phyloP scores from a whole-genome alignment of 53 echinoderm and acorn worm genomes.

The Echinarachnius parma region DNA sequence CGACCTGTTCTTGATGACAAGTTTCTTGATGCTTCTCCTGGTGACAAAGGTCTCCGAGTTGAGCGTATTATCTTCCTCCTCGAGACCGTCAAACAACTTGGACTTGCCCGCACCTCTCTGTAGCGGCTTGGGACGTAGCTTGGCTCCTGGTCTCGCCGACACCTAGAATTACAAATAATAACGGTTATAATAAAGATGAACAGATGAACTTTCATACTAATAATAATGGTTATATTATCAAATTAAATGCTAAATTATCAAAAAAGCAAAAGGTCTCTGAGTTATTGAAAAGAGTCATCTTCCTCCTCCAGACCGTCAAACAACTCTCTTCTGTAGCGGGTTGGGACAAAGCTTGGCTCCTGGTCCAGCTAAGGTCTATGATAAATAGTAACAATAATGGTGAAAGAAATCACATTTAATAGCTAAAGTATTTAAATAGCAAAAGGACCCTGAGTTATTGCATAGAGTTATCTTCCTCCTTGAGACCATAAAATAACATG shows the following conservation, averaged over 20 bases:
- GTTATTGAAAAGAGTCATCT: slow-evolving; percentile 78
- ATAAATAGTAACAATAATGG: too few relatives aligned
- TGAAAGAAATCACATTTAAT: too few relatives aligned
- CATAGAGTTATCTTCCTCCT: too few relatives aligned
- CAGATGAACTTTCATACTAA: too few relatives aligned
- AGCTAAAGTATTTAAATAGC: too few relatives aligned
- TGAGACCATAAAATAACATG: too few relatives aligned
- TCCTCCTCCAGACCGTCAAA: slow-evolving; percentile 96
- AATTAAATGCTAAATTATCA: too few relatives aligned
- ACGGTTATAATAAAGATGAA: too few relatives aligned
- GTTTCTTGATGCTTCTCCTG: slow-evolving; percentile 82
- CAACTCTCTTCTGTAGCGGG: slow-evolving; percentile 54
- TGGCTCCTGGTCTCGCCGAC: slow-evolving; percentile 63
- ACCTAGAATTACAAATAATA: slow-evolving; percentile 51
- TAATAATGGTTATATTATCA: too few relatives aligned
- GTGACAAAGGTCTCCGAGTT: slow-evolving; percentile 85
- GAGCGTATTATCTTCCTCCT: slow-evolving; percentile 86
- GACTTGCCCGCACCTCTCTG: slow-evolving; percentile 69
- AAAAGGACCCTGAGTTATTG: too few relatives aligned
- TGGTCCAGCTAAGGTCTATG: slow-evolving; percentile 66
- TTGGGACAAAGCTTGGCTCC: slow-evolving; percentile 67
- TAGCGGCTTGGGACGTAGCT: slow-evolving; percentile 66
- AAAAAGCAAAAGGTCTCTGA: slow-evolving; percentile 82
- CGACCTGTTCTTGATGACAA: slow-evolving; percentile 82
- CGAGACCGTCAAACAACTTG: slow-evolving; percentile 89